Percentiles rank a stretch among this genome's conserved stretches.
These are phyloP conservation scores for Pelagia noctiluca DNA, from an alignment of 30 jellyfish, hydroid and myxozoan species.

Conservation along the genomic window DNA sequence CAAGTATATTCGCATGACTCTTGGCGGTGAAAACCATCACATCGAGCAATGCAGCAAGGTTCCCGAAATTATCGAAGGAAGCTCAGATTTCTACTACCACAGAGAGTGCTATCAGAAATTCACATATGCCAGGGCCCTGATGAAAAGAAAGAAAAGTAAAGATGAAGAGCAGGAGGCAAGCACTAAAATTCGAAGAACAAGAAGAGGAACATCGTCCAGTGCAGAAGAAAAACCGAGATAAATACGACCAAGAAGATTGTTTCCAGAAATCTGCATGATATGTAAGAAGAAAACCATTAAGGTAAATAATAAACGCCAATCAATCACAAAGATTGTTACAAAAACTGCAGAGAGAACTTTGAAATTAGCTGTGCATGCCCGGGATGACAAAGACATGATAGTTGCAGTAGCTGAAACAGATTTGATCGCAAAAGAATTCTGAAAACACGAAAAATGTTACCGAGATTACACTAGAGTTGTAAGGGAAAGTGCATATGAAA, in stretches of 20 bases:
- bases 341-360: conserved; percentile 4
- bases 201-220: neutral
- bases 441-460: conserved; percentile 27
- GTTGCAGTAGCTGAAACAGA: neutral
- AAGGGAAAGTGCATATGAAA: conserved; percentile 19
- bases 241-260: neutral
- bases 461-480: conserved; percentile 51
- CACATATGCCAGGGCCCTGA: neutral
- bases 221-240: too few species aligned
- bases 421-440: conserved; percentile 14
- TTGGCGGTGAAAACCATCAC: conserved; percentile 17
- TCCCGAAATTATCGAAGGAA: neutral
- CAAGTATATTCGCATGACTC: conserved; percentile 5
- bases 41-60: conserved; percentile 2
- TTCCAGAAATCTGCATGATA: conserved; percentile 37
- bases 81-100: neutral
- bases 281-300: conserved; percentile 27
- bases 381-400: neutral
- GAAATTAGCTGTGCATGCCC: neutral
- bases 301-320: neutral
- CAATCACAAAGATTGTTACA: neutral
- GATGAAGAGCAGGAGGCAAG: neutral
- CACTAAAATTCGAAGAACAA: neutral
- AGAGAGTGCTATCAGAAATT: neutral
- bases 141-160: neutral